Evolutionary conservation across 2,113 vertebrate species (phyloP).

Genomic region (Podarcis muralis): DNA sequence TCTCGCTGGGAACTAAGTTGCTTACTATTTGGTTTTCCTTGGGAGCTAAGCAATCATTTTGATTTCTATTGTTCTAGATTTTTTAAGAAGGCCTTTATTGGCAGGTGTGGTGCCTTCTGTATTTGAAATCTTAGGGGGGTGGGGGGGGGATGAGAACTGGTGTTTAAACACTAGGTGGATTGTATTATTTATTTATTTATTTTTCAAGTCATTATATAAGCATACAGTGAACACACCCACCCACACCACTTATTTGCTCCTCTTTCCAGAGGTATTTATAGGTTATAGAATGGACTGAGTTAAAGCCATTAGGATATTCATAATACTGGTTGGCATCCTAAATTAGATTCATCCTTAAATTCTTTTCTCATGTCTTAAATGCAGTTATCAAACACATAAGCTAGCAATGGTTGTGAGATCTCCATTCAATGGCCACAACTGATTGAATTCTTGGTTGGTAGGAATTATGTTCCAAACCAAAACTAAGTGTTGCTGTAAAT

Average conservation of each 20-base stretch:
- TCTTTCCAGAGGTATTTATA: neutral
- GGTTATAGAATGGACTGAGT: neutral
- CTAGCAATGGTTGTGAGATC: neutral
- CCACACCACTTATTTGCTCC: too few relatives aligned
- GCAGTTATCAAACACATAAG: neutral
- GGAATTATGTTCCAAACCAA: neutral
- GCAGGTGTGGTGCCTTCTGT: neutral
- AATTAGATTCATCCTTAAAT: neutral
- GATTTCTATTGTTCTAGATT: conserved; percentile 56
- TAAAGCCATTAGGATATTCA: neutral
- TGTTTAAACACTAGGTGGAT: neutral
- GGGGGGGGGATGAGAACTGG: neutral
- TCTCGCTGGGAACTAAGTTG: conserved; percentile 45
- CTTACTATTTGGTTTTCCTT: neutral
- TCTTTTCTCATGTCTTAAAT: neutral
- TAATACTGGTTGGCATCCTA: neutral
- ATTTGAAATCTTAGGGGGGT: conserved; percentile 1
- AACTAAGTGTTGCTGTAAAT: neutral
- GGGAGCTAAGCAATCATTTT: conserved; percentile 39
- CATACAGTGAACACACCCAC: neutral
- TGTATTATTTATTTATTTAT: neutral
- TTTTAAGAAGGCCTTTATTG: conserved; percentile 15
- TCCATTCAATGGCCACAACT: neutral
- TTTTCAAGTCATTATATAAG: neutral
- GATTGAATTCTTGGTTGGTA: neutral